Percentiles rank a stretch among this genome's conserved stretches.
These are phyloP conservation scores for Typhlomys cinereus DNA, from an alignment of 2,113 vertebrate species.

Conservation along the genomic window DNA sequence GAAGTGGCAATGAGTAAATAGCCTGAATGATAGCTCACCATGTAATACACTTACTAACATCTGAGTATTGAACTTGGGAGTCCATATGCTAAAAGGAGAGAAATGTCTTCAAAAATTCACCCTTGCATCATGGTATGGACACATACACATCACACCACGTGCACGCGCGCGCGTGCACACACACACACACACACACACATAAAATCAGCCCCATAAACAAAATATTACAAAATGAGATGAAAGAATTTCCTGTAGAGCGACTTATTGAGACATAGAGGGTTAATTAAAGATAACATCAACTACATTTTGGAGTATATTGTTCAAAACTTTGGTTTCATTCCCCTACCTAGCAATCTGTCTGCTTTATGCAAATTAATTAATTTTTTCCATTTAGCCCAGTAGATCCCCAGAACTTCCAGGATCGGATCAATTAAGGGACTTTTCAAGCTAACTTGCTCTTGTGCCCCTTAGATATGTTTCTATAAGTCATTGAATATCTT, in stretches of 20 bases:
- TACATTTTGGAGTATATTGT: background rate
- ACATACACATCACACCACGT: background rate
- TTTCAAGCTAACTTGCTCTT: background rate
- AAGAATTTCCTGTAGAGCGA: background rate
- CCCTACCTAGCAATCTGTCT: no score
- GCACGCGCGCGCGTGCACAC: no score
- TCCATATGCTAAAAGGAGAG: background rate
- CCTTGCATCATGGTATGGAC: background rate
- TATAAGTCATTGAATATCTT: background rate
- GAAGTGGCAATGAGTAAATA: no score
- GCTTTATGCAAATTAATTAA: background rate
- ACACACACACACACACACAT: background rate
- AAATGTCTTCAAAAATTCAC: background rate
- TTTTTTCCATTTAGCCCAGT: background rate
- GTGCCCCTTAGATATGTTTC: background rate
- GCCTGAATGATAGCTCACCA: no score
- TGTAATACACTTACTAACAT: background rate
- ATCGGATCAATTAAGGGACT: background rate
- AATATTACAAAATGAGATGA: background rate
- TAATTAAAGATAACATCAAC: background rate
- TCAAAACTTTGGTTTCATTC: background rate
- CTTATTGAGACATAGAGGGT: background rate
- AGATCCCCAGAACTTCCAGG: background rate
- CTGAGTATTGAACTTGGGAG: background rate
- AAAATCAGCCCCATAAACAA: background rate